Percentiles rank a stretch among this genome's conserved stretches.
These are phyloP conservation scores for Campoletis raptor DNA, from an alignment of 2,888 invertebrate species.

Conservation along the genomic window DNA sequence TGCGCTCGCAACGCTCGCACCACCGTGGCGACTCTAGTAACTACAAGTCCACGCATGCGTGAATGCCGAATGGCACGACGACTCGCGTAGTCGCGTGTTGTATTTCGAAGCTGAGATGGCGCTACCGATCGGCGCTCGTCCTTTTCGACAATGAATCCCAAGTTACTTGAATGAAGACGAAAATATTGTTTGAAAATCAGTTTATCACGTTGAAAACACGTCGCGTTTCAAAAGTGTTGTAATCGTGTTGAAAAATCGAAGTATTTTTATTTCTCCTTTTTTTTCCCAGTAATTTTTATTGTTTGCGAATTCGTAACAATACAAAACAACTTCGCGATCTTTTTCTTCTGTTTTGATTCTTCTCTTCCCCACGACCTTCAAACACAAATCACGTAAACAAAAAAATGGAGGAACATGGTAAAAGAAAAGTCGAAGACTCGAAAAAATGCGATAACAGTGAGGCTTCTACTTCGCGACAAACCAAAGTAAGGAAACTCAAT, in stretches of 20 bases:
- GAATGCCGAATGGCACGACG: neutral
- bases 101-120: slow-evolving; percentile 22
- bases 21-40: neutral
- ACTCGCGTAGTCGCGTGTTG: slow-evolving; percentile 13
- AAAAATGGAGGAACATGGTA: slow-evolving; percentile 26
- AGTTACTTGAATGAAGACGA: neutral
- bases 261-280: neutral
- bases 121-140: neutral
- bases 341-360: neutral
- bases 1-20: neutral
- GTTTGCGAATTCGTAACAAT: neutral
- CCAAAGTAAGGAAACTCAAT: slow-evolving; percentile 36
- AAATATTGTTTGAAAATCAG: neutral
- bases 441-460: neutral
- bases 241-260: neutral
- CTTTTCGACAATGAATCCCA: neutral
- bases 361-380: neutral
- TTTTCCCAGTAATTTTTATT: neutral
- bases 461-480: neutral
- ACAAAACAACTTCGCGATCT: neutral
- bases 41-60: neutral
- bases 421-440: slow-evolving; percentile 3
- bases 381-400: neutral
- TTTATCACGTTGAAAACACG: neutral
- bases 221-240: neutral